A percentile compares a stretch with the other conserved stretches of the same genome.
Evolutionary conservation across 2,888 invertebrate genomes (phyloP).

Genomic region (Calameuta idolon): DNA sequence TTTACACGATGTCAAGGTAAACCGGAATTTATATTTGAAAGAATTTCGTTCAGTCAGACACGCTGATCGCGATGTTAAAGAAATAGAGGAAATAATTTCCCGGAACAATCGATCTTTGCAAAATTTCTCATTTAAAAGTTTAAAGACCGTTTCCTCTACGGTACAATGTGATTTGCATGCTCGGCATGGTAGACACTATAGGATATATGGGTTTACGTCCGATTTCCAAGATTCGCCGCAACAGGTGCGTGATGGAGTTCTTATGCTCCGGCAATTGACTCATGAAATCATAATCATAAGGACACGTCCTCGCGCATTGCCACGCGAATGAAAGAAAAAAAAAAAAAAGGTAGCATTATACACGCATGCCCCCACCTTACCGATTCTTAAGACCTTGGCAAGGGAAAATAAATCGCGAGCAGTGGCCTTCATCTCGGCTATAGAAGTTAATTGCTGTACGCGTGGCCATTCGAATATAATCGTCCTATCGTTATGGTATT

Average conservation of each 20-base stretch:
- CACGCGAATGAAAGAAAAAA: not conserved
- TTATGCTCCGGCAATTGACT: constrained; percentile 23
- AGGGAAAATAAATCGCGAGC: constrained; percentile 41
- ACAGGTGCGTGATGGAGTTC: constrained; percentile 4
- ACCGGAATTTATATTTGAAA: not conserved
- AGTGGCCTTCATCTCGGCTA: constrained; percentile 35
- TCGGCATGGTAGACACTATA: not conserved
- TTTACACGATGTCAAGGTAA: not conserved
- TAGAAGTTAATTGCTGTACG: constrained; percentile 42
- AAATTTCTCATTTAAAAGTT: not conserved
- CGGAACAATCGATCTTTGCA: not conserved
- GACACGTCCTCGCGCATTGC: constrained; percentile 6
- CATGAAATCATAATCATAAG: constrained; percentile 21
- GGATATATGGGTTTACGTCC: not conserved
- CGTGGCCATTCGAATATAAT: constrained; percentile 39
- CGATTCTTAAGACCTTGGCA: constrained; percentile 34
- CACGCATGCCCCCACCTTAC: not conserved
- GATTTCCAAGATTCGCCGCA: not conserved
- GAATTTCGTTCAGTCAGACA: not conserved
- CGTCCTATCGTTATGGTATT: constrained; percentile 43
- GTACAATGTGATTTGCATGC: not conserved
- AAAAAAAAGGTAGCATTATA: constrained; percentile 1
- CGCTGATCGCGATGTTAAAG: not conserved
- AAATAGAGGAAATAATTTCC: not conserved
- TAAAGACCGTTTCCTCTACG: not conserved